Conservation (phyloP, 2,797 vertebrate genomes). For the Coluber constrictor region DNA sequence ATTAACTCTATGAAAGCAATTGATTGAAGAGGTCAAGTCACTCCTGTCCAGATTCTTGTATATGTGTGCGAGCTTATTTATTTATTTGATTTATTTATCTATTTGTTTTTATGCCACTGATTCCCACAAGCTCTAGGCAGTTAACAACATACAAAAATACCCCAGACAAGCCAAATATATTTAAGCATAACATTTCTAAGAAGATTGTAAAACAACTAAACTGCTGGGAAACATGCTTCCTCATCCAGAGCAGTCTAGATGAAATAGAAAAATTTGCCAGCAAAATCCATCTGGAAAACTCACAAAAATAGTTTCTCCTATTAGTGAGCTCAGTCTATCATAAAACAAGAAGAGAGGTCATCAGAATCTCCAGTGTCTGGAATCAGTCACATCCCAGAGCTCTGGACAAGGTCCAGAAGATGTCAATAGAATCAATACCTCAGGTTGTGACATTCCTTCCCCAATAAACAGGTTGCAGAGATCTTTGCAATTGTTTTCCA, state of each 20-base stretch:
- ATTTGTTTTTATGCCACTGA: background rate
- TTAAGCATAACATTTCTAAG: background rate
- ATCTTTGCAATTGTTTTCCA: background rate
- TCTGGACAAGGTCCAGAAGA: background rate
- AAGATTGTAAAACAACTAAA: background rate
- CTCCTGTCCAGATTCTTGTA: slow-evolving; percentile 1
- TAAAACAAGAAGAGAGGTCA: background rate
- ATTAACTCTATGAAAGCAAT: slow-evolving; percentile 9
- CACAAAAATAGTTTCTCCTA: background rate
- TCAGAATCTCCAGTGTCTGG: background rate
- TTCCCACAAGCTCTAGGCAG: background rate
- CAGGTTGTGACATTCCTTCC: background rate
- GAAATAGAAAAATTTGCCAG: background rate
- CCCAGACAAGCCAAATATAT: background rate
- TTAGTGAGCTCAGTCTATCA: background rate
- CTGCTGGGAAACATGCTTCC: background rate
- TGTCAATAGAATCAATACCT: background rate
- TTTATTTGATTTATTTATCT: background rate
- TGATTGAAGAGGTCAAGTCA: background rate
- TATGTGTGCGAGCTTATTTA: background rate
- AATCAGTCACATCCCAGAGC: background rate
- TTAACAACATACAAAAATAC: background rate
- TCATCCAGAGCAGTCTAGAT: background rate
- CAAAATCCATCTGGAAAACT: background rate
- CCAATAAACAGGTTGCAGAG: background rate